Percentiles rank a stretch among this genome's conserved stretches.
These are phyloP conservation scores for Trichogramma dendrolimi DNA, from an alignment of 2,888 invertebrate genomes.

Conservation along the genomic window DNA sequence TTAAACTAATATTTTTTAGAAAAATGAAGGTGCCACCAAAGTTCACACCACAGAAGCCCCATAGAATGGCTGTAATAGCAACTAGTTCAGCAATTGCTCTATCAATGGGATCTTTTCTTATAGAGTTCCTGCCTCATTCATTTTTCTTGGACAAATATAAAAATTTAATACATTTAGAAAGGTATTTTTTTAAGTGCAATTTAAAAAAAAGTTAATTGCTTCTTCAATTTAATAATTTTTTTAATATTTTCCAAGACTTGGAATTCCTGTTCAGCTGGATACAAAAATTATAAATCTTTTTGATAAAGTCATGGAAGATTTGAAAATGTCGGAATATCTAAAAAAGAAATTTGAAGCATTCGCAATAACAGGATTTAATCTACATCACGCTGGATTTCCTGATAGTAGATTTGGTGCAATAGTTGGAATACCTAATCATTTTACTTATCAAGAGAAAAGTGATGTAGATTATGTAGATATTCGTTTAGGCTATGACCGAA, in stretches of 20 bases:
- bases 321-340: constrained; percentile 57
- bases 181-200: constrained; percentile 49
- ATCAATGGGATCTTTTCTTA: not conserved
- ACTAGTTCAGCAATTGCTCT: not conserved
- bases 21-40: not conserved
- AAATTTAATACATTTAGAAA: constrained; percentile 63
- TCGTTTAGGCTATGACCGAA: constrained; percentile 55
- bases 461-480: constrained; percentile 61
- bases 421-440: constrained; percentile 73
- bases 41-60: not conserved
- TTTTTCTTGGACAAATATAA: constrained; percentile 60
- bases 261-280: constrained; percentile 58
- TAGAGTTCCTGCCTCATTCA: constrained; percentile 56
- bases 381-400: constrained; percentile 64
- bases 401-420: constrained; percentile 59
- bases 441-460: constrained; percentile 57
- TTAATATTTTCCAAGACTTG: constrained; percentile 53
- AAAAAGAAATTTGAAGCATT: constrained; percentile 62
- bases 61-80: not conserved
- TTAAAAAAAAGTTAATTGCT: not conserved
- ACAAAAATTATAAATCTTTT: constrained; percentile 55
- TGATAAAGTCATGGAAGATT: constrained; percentile 59
- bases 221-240: constrained; percentile 1
- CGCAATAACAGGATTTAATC: constrained; percentile 68
- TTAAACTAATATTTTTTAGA: not conserved